Evolutionary conservation across 2,113 vertebrate species (phyloP), one percentile per base, ranked within the genome.

Genomic region (Meleagris gallopavo): DNA sequence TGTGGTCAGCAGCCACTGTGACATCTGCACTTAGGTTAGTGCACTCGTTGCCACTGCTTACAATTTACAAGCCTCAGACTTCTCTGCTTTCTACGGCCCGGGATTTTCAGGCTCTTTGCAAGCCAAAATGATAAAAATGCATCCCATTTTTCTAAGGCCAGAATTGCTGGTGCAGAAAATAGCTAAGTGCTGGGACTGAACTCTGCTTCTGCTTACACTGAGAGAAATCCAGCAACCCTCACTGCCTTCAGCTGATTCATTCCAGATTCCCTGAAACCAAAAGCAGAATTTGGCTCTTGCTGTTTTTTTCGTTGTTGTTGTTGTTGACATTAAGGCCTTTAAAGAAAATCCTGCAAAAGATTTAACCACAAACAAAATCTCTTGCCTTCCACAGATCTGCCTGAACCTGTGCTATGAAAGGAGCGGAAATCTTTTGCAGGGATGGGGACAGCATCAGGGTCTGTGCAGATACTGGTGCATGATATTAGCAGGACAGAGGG

Each of bases 101-200:
- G 19, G 54, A 73, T 86, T 94, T 88, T 79, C 85, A 45, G 48
- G 89, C 83, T 91, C 54, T 71, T 97, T 92, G 74, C 89, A 96
- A 96, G 92, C 40, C 91, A 94, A 81, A 71, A 30, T 76, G 79
- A 91, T 78, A 84, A 95, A 97, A 97, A 96, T 46, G 81, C 93
- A 97, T 97, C 96, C 97, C 55, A 79, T 90, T 97, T 96, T 58
- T 78, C 91, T 94, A 96, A 96, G 93, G 94, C 95, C 90, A 75
- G 86, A 97, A 94, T 50, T 97, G 96, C 97, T 97, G 96, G 96
- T 97, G 97, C 97, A 96, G 97, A 97, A 98, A 94, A 87, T 94
- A 97, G 90, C 95, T 52, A 75, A 97, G 97, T 96, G 95, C 77
- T 92, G 84, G 91, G 95, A 88, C 96, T 94, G 96, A 94, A 83